Conservation (phyloP, 2,797 vertebrate genomes). For the Bradypodion pumilum region DNA sequence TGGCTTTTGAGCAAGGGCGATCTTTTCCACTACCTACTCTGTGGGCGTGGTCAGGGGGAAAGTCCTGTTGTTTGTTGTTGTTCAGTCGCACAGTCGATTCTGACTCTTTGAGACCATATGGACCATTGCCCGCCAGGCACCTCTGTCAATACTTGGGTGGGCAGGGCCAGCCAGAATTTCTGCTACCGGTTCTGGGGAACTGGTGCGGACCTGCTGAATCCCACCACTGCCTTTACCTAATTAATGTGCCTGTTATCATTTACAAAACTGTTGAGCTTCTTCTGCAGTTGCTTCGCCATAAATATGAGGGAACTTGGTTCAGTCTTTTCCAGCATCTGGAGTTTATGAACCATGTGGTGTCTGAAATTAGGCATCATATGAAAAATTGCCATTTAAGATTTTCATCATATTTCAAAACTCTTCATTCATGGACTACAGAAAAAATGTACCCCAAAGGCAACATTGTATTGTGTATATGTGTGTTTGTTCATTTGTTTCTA, state of each 20-base stretch:
- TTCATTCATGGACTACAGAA: not conserved
- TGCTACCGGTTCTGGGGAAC: too few relatives aligned
- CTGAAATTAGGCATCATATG: not conserved
- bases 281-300: not conserved
- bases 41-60: too few relatives aligned
- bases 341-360: not conserved
- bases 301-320: not conserved
- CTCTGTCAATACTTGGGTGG: too few relatives aligned
- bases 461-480: not conserved
- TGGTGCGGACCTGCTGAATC: too few relatives aligned
- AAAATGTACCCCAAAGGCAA: not conserved
- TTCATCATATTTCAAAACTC: slow-evolving; percentile 4
- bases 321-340: not conserved
- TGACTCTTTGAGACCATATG: too few relatives aligned
- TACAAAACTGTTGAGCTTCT: slow-evolving; percentile 6
- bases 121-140: too few relatives aligned
- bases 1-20: too few relatives aligned
- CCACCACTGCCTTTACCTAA: too few relatives aligned
- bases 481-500: not conserved
- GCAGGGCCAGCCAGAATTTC: too few relatives aligned
- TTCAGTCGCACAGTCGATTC: too few relatives aligned
- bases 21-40: too few relatives aligned
- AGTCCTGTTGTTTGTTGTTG: too few relatives aligned
- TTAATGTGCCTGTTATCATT: slow-evolving; percentile 25
- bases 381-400: not conserved